A percentile compares a stretch with the other conserved stretches of the same genome.
Conservation (phyloP, 23 tunicate species). For the Styela plicata region DNA sequence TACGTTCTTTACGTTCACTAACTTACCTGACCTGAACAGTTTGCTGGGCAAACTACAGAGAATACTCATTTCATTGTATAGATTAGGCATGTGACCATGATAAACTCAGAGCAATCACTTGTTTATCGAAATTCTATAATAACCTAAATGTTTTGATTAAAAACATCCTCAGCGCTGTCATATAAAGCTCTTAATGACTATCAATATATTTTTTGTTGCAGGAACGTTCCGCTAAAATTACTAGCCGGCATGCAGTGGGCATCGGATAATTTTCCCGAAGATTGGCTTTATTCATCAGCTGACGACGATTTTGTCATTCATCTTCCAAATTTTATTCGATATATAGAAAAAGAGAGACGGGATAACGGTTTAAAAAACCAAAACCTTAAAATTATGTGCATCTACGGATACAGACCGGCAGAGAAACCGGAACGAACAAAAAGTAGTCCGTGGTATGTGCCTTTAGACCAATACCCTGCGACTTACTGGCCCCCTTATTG, state of each 20-base stretch:
- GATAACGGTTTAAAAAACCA: not conserved
- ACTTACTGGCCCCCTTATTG: conserved; percentile 82
- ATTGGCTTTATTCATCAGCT: conserved; percentile 39
- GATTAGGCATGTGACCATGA: too few species aligned
- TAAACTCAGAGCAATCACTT: too few species aligned
- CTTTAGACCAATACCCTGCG: conserved; percentile 33
- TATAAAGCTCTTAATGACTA: not conserved
- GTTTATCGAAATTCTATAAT: too few species aligned
- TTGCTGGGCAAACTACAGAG: too few species aligned
- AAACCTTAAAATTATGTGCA: conserved; percentile 44
- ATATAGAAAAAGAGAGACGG: not conserved
- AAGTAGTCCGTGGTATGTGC: conserved; percentile 44
- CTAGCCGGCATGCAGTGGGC: conserved; percentile 60
- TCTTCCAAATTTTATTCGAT: conserved; percentile 13
- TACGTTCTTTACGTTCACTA: too few species aligned
- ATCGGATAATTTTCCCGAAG: conserved; percentile 13
- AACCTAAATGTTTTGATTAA: too few species aligned
- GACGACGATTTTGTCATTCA: conserved; percentile 42
- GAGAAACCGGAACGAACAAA: conserved; percentile 47
- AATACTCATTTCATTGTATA: too few species aligned
- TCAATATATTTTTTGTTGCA: too few species aligned
- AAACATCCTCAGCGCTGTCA: too few species aligned
- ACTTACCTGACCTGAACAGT: too few species aligned
- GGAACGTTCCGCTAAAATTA: conserved; percentile 28
- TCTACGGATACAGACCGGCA: conserved; percentile 31